Percentiles rank a stretch among this genome's conserved stretches.
These are phyloP conservation scores for Myotis daubentonii DNA, from an alignment of 2,797 vertebrate genomes.

Conservation along the genomic window DNA sequence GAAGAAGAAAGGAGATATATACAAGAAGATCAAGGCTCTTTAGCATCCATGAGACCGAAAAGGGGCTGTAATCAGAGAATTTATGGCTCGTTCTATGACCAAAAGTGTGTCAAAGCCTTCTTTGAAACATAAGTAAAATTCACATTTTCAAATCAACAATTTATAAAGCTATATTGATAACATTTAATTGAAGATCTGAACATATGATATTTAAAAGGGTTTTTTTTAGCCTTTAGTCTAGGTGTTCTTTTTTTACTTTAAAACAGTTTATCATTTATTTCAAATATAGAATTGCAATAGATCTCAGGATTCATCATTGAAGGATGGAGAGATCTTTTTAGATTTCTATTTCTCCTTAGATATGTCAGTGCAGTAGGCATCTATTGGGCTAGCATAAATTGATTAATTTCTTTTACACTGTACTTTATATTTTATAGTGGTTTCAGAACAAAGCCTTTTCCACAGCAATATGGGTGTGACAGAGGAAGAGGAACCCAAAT, in stretches of 20 bases:
- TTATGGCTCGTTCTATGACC: background rate
- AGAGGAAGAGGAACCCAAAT: background rate
- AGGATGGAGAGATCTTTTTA: background rate
- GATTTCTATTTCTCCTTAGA: background rate
- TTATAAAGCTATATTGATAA: background rate
- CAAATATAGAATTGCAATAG: background rate
- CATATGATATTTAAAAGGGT: background rate
- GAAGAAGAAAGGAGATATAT: background rate
- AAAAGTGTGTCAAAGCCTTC: background rate
- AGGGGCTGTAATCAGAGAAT: background rate
- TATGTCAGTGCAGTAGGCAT: too few species aligned
- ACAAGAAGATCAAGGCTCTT: background rate
- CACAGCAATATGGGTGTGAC: rapidly evolving
- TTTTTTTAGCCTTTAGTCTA: background rate
- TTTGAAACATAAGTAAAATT: conserved; percentile 22
- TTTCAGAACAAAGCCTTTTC: background rate
- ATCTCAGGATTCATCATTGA: background rate
- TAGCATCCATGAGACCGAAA: background rate
- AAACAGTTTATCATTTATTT: background rate
- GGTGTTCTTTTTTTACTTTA: background rate
- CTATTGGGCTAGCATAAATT: rapidly evolving
- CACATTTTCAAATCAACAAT: background rate
- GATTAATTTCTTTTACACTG: background rate
- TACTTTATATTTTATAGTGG: background rate
- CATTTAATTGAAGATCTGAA: background rate